These are phyloP conservation scores for Astyanax mexicanus DNA, from an alignment of 2,797 vertebrate genomes.

Conservation along the genomic window DNA sequence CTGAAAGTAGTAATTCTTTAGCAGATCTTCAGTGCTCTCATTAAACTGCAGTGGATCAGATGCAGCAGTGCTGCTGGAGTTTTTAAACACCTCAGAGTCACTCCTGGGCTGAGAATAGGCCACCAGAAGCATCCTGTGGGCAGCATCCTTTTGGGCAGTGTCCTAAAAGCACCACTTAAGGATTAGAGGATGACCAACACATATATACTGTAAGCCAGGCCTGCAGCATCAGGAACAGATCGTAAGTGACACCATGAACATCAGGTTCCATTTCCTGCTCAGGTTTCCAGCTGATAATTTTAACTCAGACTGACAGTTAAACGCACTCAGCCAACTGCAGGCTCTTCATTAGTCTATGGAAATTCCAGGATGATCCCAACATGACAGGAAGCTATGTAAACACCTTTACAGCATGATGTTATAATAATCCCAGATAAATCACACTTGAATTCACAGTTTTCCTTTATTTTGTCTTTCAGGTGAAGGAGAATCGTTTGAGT, in stretches of 20 bases:
- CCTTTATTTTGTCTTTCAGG: constrained; percentile 6
- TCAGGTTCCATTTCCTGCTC: neutral
- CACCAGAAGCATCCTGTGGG: no score
- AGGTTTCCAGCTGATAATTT: constrained; percentile 1
- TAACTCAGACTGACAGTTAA: constrained; percentile 18
- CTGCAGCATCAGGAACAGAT: neutral
- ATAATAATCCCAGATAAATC: no score
- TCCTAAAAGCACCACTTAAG: no score
- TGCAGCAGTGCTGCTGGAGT: no score
- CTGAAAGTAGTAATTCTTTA: no score
- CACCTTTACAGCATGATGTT: neutral
- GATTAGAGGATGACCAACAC: no score
- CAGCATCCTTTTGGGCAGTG: no score
- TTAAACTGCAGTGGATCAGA: no score
- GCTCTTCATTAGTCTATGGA: constrained; percentile 13
- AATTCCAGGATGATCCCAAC: neutral
- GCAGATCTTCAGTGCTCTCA: no score
- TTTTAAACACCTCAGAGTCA: no score
- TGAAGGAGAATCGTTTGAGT: neutral
- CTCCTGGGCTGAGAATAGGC: no score
- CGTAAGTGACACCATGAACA: neutral
- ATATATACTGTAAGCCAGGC: neutral
- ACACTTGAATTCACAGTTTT: no score
- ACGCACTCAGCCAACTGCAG: neutral
- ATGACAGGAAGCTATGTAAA: neutral